Conservation (phyloP, 2,888 invertebrate species). For the Chrysodeixis includens region DNA sequence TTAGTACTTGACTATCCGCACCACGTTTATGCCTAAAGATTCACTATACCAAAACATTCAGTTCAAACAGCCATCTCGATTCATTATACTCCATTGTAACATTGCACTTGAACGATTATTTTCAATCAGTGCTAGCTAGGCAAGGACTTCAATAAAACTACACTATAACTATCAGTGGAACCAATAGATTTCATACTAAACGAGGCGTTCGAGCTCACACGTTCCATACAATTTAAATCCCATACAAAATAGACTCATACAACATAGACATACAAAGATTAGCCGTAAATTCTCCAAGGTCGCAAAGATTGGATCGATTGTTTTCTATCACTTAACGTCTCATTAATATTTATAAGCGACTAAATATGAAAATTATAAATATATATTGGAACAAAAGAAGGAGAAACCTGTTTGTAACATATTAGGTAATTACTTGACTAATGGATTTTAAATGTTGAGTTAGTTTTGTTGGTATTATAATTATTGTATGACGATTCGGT, state of each 20-base stretch:
- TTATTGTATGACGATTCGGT: too few species aligned
- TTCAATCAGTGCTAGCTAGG: background rate
- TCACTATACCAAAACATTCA: too few species aligned
- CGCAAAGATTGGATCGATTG: background rate
- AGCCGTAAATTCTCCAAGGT: background rate
- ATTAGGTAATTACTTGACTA: too few species aligned
- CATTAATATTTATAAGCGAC: background rate
- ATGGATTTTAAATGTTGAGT: too few species aligned
- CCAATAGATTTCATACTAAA: constrained; percentile 25
- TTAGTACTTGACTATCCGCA: too few species aligned
- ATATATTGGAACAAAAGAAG: background rate
- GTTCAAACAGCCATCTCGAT: too few species aligned
- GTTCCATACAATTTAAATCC: constrained; percentile 21
- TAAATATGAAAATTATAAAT: background rate
- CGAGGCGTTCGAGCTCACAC: constrained; percentile 10
- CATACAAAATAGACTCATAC: background rate
- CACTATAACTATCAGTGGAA: constrained; percentile 5
- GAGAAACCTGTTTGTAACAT: too few species aligned
- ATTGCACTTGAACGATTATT: background rate
- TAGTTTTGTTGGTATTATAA: too few species aligned
- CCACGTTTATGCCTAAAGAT: too few species aligned
- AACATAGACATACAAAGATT: constrained; percentile 1
- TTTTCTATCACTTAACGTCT: background rate
- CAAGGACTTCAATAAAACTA: background rate
- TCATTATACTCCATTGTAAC: too few species aligned